Conservation (phyloP, 2,797 vertebrate genomes). For the Distichodus sexfasciatus region DNA sequence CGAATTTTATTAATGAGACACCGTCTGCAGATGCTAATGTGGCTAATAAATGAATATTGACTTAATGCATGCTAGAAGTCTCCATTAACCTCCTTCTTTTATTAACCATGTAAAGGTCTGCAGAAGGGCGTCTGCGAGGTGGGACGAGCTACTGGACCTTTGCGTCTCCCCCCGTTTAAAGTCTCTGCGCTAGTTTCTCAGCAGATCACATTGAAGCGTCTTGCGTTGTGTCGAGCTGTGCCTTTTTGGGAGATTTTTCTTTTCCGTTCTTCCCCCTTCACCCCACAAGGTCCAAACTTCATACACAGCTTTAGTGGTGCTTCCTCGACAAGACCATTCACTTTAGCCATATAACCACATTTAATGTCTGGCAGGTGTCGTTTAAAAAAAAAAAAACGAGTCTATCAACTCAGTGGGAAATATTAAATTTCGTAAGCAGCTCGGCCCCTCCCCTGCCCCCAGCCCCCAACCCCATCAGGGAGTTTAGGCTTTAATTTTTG, state of each 20-base stretch:
- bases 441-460: too few species aligned
- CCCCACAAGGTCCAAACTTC: neutral
- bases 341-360: slow-evolving; percentile 36
- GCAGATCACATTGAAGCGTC: slow-evolving; percentile 14
- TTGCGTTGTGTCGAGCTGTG: slow-evolving; percentile 40
- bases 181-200: neutral
- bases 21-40: too few species aligned
- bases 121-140: too few species aligned
- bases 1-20: too few species aligned
- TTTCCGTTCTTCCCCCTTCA: too few species aligned
- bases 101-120: too few species aligned
- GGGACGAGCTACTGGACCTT: too few species aligned
- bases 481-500: slow-evolving; percentile 29
- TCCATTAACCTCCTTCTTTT: neutral
- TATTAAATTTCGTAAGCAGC: slow-evolving; percentile 1
- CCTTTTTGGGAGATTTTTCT: slow-evolving; percentile 22
- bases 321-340: slow-evolving; percentile 27
- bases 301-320: slow-evolving; percentile 34
- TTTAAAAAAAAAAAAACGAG: neutral
- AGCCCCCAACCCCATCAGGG: too few species aligned
- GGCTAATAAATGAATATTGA: too few species aligned
- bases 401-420: neutral
- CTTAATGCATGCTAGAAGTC: neutral
- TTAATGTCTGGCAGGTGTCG: slow-evolving; percentile 7
- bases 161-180: too few species aligned